These are phyloP conservation scores for Cyrtodaria siliqua DNA, from an alignment of 2,888 invertebrate genomes.

Conservation along the genomic window DNA sequence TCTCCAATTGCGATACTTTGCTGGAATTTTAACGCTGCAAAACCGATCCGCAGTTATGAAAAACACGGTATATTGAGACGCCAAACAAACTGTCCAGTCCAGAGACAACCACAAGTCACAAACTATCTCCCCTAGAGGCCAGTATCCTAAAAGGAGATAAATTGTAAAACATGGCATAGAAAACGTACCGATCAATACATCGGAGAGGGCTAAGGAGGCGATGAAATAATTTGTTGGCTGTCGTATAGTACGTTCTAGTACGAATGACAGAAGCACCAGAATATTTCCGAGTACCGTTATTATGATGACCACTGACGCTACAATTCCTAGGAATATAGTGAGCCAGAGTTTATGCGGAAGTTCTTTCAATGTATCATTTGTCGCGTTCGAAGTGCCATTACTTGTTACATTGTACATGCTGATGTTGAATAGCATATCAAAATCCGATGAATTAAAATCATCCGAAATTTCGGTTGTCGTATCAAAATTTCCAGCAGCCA, in stretches of 20 bases:
- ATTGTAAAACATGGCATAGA: slow-evolving; percentile 99
- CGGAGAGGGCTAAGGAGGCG: slow-evolving; percentile 98
- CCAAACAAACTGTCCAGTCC: slow-evolving; percentile 99
- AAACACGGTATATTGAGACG: slow-evolving; percentile 99
- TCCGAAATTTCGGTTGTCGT: no score
- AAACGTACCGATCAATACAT: slow-evolving; percentile 98
- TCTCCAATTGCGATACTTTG: slow-evolving; percentile 98
- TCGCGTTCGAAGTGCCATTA: no score
- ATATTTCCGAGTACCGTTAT: slow-evolving; percentile 98
- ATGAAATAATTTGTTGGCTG: slow-evolving; percentile 99
- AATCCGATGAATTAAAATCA: no score
- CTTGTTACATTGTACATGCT: no score
- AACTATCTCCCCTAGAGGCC: slow-evolving; percentile 97
- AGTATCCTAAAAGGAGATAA: slow-evolving; percentile 97
- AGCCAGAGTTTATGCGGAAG: slow-evolving; percentile 93
- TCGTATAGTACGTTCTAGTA: slow-evolving; percentile 95
- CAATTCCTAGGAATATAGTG: slow-evolving; percentile 94
- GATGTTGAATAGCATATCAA: no score
- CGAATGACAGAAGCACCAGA: slow-evolving; percentile 96
- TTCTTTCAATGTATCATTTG: no score
- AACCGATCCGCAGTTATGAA: slow-evolving; percentile 99
- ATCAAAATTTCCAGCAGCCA: no score
- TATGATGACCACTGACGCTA: slow-evolving; percentile 94
- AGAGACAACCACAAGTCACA: slow-evolving; percentile 99
- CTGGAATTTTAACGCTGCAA: slow-evolving; percentile 99